Base-by-base conservation (phyloP, 1,140 invertebrate genomes). In the Lordiphosa clarofinis region DNA sequence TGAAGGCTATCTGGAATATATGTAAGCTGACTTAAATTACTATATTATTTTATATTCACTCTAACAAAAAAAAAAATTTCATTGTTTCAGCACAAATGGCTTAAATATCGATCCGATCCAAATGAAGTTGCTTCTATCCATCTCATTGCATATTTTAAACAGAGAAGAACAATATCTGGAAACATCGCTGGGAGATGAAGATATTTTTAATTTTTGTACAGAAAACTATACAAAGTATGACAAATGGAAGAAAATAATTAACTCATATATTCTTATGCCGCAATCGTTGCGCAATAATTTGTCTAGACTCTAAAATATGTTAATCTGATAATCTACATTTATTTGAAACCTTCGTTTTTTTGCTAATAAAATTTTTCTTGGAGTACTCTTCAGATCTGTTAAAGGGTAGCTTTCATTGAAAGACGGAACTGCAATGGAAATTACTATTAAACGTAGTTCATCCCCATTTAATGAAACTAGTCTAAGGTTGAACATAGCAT, bases 211-310 rank as follows among this genome's bases (percentile, higher is more conserved):
- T 10, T 47, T 43, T n/a, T 54, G 44, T 36, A 37, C 52, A 13
- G 52, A 70, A 43, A 50, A 59, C 10, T 48, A 28, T 33, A 53
- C 72, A 12, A 39, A 53, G 8, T 54, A 70, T 43, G 33, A 56
- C 36, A 65, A 60, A 35, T 74, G 72, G 72, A 71, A 56, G 11
- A 56, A 40, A 19, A 31, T 76, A 12, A 11, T 75, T 39, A 65
- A 44, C 15, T 53, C 56, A 1, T 55, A 48, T 10, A 21, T 59
- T 28, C 33, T 42, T 10, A 70, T 71, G 60, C 40, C 73, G 0
- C 35, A 49, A 11, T 33, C 24, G 4, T 19, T 64, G 8, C 46
- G 44, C 24, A 9, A 28, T 6, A 76, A 50, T 44, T 42, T 73
- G 10, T 15, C 7, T 8, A 31, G 6, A n/a, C n/a, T n/a, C n/a